Evolutionary conservation across 2,888 invertebrate species (phyloP), one percentile per base, ranked within the genome.

Genomic region (Cactoblastis cactorum): DNA sequence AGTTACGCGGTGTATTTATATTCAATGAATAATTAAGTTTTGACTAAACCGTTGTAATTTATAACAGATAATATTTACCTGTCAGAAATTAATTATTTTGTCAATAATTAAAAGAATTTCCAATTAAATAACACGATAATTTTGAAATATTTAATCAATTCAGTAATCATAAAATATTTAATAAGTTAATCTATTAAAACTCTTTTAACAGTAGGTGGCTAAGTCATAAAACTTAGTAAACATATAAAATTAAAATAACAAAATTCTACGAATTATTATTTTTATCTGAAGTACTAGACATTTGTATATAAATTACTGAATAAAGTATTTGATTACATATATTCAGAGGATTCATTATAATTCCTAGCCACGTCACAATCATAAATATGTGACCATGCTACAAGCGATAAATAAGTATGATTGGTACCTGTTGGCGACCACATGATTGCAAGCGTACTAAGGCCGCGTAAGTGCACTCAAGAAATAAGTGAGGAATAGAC

Each of bases 361-460:
- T 22, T 6, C 11, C 15, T 8, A 11, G 43, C 32, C 43, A 32
- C 43, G 43, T 43, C 28, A 28, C 28, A 28, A 15, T 28, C 28
- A 28, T 32, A 32, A 43, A 43, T 43, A 28, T 43, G 28, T n/a
- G n/a, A n/a, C n/a, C 41, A 15, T 43, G 28, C 43, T 17, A 14
- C 24, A 14, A 11, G 43, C 43, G 28, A 43, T 43, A 11, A 41
- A 43, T 28, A 32, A 43, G 15, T 43, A 43, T 43, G 28, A 24
- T 24, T 28, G 28, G 28, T 28, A 17, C 17, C 17, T 18, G 28
- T 28, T 43, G 43, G 28, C 28, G 11, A 28, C 43, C 43, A 43
- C 43, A 43, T 43, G 43, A 43, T 28, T 43, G 28, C 41, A 41
- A 39, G n/a, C 39, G 12, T 39, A 22, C 41, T 43, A 43, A 43